These are phyloP conservation scores for Geococcyx californianus DNA, from an alignment of 2,113 vertebrate genomes.

Conservation along the genomic window DNA sequence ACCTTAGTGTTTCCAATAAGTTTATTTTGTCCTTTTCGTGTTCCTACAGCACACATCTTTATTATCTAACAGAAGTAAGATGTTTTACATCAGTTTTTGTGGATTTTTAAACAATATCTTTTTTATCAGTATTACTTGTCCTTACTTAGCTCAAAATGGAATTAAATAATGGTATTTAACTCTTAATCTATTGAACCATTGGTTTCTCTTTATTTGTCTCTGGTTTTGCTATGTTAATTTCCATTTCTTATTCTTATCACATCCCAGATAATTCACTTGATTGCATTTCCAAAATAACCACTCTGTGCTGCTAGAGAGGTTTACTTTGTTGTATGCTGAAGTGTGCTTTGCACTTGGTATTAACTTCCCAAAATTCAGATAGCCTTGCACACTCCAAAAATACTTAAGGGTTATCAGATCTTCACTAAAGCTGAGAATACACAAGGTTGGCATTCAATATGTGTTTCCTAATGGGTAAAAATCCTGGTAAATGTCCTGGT, in stretches of 20 bases:
- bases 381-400: neutral
- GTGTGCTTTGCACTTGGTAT: neutral
- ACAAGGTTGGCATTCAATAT: neutral
- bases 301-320: neutral
- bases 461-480: neutral
- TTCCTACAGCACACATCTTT: neutral
- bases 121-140: neutral
- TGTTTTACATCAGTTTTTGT: neutral
- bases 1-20: neutral
- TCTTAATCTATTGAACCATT: neutral
- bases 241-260: neutral
- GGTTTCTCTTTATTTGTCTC: neutral
- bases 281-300: neutral
- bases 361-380: neutral
- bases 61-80: neutral
- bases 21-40: neutral
- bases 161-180: neutral
- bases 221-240: neutral
- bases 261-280: neutral
- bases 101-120: neutral
- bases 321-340: neutral
- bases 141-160: neutral
- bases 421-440: neutral
- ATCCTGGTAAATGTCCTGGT: too few relatives aligned
- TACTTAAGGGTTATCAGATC: neutral